A percentile compares a stretch with the other conserved stretches of the same genome.
Conservation (phyloP, 2,113 vertebrate genomes). For the Coptodon bakossiorum region DNA sequence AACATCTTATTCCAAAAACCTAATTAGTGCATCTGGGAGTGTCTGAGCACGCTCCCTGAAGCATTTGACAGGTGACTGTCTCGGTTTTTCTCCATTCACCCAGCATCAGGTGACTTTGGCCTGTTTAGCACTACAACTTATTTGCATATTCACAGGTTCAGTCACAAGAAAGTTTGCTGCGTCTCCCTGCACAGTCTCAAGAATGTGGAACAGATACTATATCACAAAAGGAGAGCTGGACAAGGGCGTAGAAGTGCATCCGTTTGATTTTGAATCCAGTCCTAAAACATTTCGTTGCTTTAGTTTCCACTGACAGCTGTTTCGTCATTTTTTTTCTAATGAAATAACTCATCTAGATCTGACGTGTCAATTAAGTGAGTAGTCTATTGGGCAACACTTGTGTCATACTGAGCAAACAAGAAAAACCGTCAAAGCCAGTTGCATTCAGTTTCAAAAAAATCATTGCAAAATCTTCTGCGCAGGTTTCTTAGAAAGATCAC, state of each 20-base stretch:
- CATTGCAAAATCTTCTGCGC: background rate
- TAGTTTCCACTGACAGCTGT: background rate
- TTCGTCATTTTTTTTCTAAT: background rate
- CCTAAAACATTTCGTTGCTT: background rate
- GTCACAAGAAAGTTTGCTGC: background rate
- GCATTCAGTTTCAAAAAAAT: background rate
- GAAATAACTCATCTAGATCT: background rate
- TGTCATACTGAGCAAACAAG: background rate
- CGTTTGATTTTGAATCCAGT: background rate
- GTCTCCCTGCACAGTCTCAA: background rate
- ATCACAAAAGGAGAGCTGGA: background rate
- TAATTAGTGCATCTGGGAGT: background rate
- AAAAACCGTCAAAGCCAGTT: background rate
- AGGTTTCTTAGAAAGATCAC: background rate
- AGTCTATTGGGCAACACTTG: rapidly evolving
- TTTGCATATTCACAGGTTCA: too few species aligned
- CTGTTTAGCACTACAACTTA: background rate
- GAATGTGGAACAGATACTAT: background rate
- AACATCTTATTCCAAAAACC: background rate
- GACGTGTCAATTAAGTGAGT: background rate
- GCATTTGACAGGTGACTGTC: background rate
- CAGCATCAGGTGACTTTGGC: background rate
- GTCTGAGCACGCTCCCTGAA: rapidly evolving
- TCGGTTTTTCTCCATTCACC: background rate
- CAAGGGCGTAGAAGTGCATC: background rate